These are phyloP conservation scores for Pristionchus entomophagus DNA, from an alignment of 2,888 invertebrate species.

Conservation along the genomic window DNA sequence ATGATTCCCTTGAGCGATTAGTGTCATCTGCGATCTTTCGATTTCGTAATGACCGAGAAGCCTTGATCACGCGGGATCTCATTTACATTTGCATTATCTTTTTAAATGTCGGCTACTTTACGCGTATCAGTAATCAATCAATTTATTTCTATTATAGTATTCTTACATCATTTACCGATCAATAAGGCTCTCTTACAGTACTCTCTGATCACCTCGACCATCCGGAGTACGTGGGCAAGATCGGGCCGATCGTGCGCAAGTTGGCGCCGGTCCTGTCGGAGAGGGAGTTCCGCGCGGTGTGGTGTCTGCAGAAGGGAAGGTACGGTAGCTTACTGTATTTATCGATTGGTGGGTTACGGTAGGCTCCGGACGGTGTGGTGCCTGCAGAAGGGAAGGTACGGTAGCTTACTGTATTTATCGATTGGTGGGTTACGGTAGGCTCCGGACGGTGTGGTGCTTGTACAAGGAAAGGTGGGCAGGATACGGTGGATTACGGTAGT, in stretches of 20 bases:
- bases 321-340: background rate
- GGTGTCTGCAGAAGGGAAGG: conserved; percentile 32
- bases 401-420: background rate
- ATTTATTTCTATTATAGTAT: no score
- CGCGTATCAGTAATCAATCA: background rate
- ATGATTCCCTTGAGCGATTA: no score
- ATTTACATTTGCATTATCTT: no score
- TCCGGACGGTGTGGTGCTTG: conserved; percentile 26
- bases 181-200: background rate
- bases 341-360: background rate
- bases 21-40: no score
- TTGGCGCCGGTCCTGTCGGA: background rate
- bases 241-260: conserved; percentile 4
- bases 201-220: conserved; percentile 17
- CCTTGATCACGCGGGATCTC: no score
- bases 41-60: no score
- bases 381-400: conserved; percentile 27
- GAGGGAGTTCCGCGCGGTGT: conserved; percentile 26
- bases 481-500: no score
- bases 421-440: no score
- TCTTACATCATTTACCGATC: background rate
- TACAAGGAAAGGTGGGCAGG: conserved; percentile 10
- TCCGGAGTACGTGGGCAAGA: background rate
- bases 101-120: no score
- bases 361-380: conserved; percentile 27